Evolutionary conservation across 2,888 invertebrate species (phyloP).

Genomic region (Agriotes lineatus): DNA sequence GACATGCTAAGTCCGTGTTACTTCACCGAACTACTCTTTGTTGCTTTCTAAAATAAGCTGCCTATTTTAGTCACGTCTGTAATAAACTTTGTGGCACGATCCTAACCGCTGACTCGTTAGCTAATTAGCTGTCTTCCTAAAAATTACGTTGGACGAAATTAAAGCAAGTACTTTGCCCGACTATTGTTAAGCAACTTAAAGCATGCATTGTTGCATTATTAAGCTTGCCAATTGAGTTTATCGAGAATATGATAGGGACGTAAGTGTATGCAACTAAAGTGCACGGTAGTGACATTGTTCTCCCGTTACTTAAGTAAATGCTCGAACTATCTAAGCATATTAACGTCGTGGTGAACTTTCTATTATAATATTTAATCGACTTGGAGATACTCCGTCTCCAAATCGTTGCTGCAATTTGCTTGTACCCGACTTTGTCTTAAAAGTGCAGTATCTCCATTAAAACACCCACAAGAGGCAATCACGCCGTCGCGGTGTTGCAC

Average conservation of each 20-base stretch:
- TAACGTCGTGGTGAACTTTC: neutral
- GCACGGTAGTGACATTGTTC: neutral
- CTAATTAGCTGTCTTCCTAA: neutral
- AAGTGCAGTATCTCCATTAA: too few species aligned
- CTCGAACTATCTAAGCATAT: slow-evolving; percentile 2
- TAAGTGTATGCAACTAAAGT: neutral
- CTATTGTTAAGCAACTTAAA: too few species aligned
- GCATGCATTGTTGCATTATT: too few species aligned
- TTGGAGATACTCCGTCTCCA: neutral
- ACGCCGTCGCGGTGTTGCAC: neutral
- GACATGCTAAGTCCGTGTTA: neutral
- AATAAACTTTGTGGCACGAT: neutral
- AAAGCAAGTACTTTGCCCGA: too few species aligned
- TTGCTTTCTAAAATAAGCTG: neutral
- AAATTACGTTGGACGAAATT: neutral
- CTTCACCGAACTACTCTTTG: neutral
- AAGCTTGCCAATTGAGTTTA: too few species aligned
- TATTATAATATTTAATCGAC: too few species aligned
- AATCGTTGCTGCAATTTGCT: neutral
- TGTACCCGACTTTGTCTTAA: neutral
- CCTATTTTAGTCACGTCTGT: neutral
- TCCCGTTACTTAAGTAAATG: neutral
- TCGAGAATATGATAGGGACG: too few species aligned
- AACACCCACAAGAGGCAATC: neutral
- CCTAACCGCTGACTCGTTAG: neutral